Base-by-base conservation (phyloP, 1,140 invertebrate genomes). In the Lucilia sericata region DNA sequence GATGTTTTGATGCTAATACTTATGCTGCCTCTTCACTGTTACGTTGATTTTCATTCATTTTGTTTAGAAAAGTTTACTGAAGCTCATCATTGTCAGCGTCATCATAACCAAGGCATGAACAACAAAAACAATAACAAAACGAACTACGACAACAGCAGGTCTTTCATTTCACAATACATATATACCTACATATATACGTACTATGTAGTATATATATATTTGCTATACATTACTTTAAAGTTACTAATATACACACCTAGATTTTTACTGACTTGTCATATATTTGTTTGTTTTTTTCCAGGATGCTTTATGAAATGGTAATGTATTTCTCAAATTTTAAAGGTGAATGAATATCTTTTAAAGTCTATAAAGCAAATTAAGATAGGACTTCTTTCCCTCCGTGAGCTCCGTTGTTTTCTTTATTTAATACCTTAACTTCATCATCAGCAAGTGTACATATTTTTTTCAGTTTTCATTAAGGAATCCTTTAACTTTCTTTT, bases 401-500 rank as follows among this genome's bases (percentile, higher is more conserved):
- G 3, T 30, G 25, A 30, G 25, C 25, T 30, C 3, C 1, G n/a
- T 70, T 70, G 65, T 70, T 70, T 19, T 55, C 5, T 55, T 14
- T 42, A 42, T 42, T 78, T 47, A 78, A 47, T 47, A 42, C 34
- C 12, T 76, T 14, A 13, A 76, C 34, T 36, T 76, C 36, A 78
- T 47, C 76, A 80, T 51, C 42, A 21, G 42, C 7, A 42, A 49
- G 19, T 49, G 76, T 25, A 42, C 5, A 17, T 42, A n/a, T 42
- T 42, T 42, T 3, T 42, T 42, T 42, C 42, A 42, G 17, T 80
- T 80, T 80, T 49, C n/a, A 25, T 80, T 51, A 80, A 49, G 42
- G 76, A 80, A 51, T 80, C 42, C 76, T 80, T 80, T 80, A 42
- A 80, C 42, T 80, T 80, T 80, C 42, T 30, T 30, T 55, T 19